Evolutionary conservation across 2,113 vertebrate genomes (phyloP), one percentile per base, ranked within the genome.

Genomic region (Rhodinocichla rosea): DNA sequence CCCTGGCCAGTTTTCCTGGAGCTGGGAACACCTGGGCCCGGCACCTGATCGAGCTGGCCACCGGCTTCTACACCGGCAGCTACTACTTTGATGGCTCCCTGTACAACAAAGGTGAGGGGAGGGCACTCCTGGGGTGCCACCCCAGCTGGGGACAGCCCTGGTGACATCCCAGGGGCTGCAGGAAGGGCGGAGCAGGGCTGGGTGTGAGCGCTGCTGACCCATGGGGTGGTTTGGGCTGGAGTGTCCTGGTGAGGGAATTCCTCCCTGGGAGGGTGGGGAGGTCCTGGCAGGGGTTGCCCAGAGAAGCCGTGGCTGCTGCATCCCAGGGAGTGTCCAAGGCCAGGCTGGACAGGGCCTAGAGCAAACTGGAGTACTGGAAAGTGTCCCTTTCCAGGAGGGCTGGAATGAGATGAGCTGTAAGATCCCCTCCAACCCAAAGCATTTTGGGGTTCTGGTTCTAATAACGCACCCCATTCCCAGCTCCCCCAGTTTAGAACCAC

Each of bases 1-100:
- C 99, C 12, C 98, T 99, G 55, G 99, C 99, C 92, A 99, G 99
- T 95, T 99, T 99, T 82, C 99, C 99, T 0, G 99, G 99, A 0
- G 99, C 99, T 0, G 99, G 99, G n/a, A 99, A 99, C 97, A 99
- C 99, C 0, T 99, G 99, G 99, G 98, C 99, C 5, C 98, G 99
- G 6, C 99, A 99, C 97, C 98, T 99, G 65, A 99, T 99, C 5
- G 99, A 99, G 96, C 86, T 99, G 50, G 99, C 99, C 91, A 99
- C 99, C 0, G 99, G 99, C 79, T 99, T 98, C 97, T 99, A 99
- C 97, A 99, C 99, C 0, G 99, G 99, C 96, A 99, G 99, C 97
- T 99, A 99, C 95, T 99, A 99, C 97, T 99, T 99, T 2, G 99
- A 99, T 3, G 99, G 99, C 10, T 99, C 99, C 13, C 98, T 99